Percentiles rank a stretch among this genome's conserved stretches.
These are phyloP conservation scores for Pao palembangensis DNA, from an alignment of 2,113 vertebrate genomes.

Conservation along the genomic window DNA sequence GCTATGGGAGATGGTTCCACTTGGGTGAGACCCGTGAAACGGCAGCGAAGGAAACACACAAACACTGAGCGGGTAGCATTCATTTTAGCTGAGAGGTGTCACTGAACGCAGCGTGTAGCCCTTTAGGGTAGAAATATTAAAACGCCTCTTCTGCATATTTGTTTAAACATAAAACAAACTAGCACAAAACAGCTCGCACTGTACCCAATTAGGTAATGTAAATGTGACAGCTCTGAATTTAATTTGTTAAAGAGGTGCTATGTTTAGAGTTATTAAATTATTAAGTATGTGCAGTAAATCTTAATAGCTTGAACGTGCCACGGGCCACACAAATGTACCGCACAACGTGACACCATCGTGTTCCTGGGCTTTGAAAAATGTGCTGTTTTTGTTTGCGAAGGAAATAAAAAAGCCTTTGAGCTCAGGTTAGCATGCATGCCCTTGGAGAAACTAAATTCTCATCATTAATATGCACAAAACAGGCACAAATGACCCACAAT, in stretches of 20 bases:
- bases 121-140: constrained; percentile 40
- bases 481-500: too few relatives aligned
- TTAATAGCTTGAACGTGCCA: neutral
- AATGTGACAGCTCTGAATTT: constrained; percentile 20
- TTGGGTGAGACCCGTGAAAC: constrained; percentile 55
- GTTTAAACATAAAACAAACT: constrained; percentile 35
- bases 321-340: too few relatives aligned
- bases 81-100: constrained; percentile 55
- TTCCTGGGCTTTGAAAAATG: too few relatives aligned
- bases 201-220: constrained; percentile 27
- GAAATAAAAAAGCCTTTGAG: too few relatives aligned
- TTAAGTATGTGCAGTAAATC: neutral
- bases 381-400: too few relatives aligned
- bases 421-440: too few relatives aligned
- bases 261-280: constrained; percentile 11
- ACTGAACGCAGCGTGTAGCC: constrained; percentile 44
- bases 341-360: too few relatives aligned
- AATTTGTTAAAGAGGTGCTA: constrained; percentile 23
- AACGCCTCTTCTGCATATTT: constrained; percentile 46
- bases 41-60: constrained; percentile 40
- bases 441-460: too few relatives aligned
- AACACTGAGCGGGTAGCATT: constrained; percentile 52
- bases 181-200: constrained; percentile 30
- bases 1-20: constrained; percentile 65
- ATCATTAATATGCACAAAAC: too few relatives aligned